Evolutionary conservation across 37 sponge, comb jelly and placozoan genomes (phyloP).

Genomic region (Tethya wilhelma): DNA sequence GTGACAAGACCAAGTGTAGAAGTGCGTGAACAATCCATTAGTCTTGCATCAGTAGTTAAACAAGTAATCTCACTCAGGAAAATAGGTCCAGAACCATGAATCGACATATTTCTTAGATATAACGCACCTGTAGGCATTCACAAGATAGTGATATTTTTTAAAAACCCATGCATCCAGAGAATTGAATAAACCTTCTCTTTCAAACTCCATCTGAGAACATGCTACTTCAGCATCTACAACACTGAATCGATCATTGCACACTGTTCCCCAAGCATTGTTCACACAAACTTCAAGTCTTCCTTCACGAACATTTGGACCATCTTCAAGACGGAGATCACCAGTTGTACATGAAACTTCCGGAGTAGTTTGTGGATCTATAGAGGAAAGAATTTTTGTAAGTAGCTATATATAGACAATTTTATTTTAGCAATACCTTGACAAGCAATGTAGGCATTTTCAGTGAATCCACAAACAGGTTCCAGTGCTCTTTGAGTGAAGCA

Average conservation of each 20-base stretch:
- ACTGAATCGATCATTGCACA: constrained; percentile 13
- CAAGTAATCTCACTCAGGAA: constrained; percentile 7
- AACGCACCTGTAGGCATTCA: neutral
- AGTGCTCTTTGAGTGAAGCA: no score
- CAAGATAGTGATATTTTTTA: neutral
- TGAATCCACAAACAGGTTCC: neutral
- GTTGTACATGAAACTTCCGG: constrained; percentile 7
- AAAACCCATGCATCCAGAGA: neutral
- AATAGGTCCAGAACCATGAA: neutral
- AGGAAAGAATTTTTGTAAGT: no score
- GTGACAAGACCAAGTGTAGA: neutral
- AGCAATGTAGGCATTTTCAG: neutral
- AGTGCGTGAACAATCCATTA: constrained; percentile 13
- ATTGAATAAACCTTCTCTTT: constrained; percentile 1
- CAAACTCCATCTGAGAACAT: constrained; percentile 43
- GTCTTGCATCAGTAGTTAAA: neutral
- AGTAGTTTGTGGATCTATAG: neutral
- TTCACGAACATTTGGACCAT: constrained; percentile 16
- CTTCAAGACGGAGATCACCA: constrained; percentile 22
- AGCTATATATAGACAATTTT: neutral
- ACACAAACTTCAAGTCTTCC: constrained; percentile 50
- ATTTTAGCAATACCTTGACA: constrained; percentile 5
- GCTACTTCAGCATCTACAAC: constrained; percentile 43
- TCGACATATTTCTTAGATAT: neutral
- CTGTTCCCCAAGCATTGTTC: constrained; percentile 51